These are phyloP conservation scores for Struthio camelus DNA, from an alignment of 2,113 vertebrate genomes.

Conservation along the genomic window DNA sequence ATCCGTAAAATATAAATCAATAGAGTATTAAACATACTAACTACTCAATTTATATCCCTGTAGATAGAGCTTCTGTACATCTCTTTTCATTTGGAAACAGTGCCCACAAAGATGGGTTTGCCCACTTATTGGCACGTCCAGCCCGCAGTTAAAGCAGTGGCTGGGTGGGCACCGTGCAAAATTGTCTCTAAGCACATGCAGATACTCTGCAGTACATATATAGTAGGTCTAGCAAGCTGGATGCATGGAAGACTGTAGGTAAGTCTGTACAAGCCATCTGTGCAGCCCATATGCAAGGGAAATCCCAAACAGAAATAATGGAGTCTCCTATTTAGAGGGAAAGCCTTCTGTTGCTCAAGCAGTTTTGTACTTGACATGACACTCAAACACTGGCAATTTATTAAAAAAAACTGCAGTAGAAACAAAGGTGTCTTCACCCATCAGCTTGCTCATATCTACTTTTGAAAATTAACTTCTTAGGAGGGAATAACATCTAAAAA, in stretches of 20 bases:
- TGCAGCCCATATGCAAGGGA: background rate
- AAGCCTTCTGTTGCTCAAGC: background rate
- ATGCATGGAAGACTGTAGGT: background rate
- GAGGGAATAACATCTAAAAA: background rate
- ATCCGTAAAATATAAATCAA: background rate
- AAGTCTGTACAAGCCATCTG: background rate
- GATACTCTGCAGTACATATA: background rate
- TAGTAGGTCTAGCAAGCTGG: background rate
- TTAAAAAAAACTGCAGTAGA: background rate
- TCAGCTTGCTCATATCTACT: background rate
- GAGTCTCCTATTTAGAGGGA: background rate
- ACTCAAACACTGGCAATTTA: background rate
- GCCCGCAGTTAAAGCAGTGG: background rate
- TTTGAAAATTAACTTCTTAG: background rate
- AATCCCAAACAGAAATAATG: background rate
- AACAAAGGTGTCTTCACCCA: background rate
- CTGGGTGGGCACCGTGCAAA: background rate
- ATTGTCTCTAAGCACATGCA: background rate
- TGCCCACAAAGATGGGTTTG: background rate
- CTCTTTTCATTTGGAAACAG: background rate
- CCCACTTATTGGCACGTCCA: background rate
- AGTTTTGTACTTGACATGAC: background rate
- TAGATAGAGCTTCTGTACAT: background rate
- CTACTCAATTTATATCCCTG: background rate
- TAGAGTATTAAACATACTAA: background rate